Conservation (phyloP, 2,113 vertebrate species). For the Dunckerocampus dactyliophorus region DNA sequence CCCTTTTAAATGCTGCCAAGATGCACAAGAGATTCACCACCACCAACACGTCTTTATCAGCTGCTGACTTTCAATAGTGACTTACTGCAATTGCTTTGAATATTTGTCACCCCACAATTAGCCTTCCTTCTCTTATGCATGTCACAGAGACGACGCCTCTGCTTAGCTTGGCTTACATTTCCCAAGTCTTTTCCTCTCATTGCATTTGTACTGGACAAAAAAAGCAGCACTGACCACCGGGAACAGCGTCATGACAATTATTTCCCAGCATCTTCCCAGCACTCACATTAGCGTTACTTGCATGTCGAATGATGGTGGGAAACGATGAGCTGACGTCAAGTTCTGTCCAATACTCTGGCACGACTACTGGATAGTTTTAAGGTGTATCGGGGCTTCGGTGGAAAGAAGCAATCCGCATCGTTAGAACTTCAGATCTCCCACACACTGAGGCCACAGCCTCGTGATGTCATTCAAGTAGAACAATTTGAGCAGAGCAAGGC, state of each 20-base stretch:
- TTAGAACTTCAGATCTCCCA: slow-evolving; percentile 20
- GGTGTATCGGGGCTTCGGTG: slow-evolving; percentile 26
- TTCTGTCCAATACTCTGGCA: slow-evolving; percentile 26
- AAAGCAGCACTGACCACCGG: background rate
- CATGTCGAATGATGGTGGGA: slow-evolving; percentile 7
- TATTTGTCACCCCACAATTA: slow-evolving; percentile 8
- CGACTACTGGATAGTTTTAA: slow-evolving; percentile 3
- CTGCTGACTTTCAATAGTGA: slow-evolving; percentile 17
- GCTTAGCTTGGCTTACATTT: background rate
- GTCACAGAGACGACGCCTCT: background rate
- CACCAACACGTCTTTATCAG: slow-evolving; percentile 16
- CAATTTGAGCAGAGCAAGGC: slow-evolving; percentile 13
- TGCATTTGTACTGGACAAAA: slow-evolving; percentile 4
- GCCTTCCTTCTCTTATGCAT: background rate
- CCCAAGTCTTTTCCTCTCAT: background rate
- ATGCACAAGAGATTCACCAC: slow-evolving; percentile 15
- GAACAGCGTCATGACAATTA: slow-evolving; percentile 26
- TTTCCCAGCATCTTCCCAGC: slow-evolving; percentile 17
- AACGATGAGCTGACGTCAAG: slow-evolving; percentile 10
- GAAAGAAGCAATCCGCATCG: slow-evolving; percentile 19
- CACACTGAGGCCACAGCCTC: slow-evolving; percentile 8
- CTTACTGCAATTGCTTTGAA: background rate
- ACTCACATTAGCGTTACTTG: background rate
- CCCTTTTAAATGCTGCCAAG: slow-evolving; percentile 17
- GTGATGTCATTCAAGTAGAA: slow-evolving; percentile 55